Evolutionary conservation across 1,140 invertebrate genomes (phyloP).

Genomic region (Magallana gigas): DNA sequence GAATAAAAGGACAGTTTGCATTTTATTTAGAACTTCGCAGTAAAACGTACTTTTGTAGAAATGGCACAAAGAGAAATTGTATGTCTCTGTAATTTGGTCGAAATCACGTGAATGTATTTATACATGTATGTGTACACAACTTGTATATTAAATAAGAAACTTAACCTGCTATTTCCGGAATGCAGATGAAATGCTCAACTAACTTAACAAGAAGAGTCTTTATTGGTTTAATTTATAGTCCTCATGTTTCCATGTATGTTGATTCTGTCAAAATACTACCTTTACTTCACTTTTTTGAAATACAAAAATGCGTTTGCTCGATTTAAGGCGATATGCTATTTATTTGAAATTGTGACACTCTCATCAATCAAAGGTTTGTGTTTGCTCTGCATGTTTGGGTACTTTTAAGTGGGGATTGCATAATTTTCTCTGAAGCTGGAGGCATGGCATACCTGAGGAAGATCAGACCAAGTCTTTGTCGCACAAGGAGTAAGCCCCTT

Average conservation of each 20-base stretch:
- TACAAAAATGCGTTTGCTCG: constrained; percentile 14
- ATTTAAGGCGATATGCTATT: constrained; percentile 1
- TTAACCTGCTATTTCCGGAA: constrained; percentile 33
- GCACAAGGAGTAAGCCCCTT: neutral
- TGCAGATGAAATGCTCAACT: neutral
- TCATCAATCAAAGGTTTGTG: constrained; percentile 10
- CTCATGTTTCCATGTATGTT: constrained; percentile 11
- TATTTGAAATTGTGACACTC: constrained; percentile 24
- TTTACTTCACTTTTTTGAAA: neutral
- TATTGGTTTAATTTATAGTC: constrained; percentile 3
- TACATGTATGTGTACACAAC: neutral
- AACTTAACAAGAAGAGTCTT: constrained; percentile 22
- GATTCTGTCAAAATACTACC: neutral
- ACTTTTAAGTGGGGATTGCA: neutral
- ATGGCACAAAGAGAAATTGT: neutral
- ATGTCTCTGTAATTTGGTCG: no score
- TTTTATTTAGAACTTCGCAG: neutral
- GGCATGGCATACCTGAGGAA: constrained; percentile 8
- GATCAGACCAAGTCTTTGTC: neutral
- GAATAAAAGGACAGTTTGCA: neutral
- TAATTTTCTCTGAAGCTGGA: constrained; percentile 24
- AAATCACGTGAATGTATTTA: neutral
- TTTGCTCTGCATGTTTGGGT: constrained; percentile 32
- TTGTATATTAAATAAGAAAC: neutral
- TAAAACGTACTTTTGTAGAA: neutral